These are phyloP conservation scores for Nestor notabilis DNA, from an alignment of 2,113 vertebrate species.

Conservation along the genomic window DNA sequence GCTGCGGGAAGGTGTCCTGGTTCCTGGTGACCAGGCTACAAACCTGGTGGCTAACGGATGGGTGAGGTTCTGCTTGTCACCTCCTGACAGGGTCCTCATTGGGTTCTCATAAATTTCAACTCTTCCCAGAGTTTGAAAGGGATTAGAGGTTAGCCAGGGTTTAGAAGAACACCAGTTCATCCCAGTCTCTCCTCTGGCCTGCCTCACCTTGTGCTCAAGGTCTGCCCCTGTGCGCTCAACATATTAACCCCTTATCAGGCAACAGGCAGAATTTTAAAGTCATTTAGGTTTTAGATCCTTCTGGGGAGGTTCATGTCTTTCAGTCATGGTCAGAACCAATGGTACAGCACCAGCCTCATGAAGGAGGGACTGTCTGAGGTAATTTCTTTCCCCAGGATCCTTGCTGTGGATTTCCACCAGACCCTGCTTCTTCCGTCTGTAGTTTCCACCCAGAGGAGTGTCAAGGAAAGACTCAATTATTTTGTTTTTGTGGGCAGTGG, in stretches of 20 bases:
- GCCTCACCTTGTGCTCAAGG: neutral
- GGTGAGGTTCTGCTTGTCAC: neutral
- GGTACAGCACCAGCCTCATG: neutral
- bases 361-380: neutral
- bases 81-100: neutral
- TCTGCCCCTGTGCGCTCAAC: rapidly evolving
- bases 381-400: neutral
- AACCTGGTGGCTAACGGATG: neutral
- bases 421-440: neutral
- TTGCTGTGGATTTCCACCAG: neutral
- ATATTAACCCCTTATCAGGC: neutral
- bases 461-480: neutral
- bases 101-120: neutral
- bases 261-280: neutral
- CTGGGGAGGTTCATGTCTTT: neutral
- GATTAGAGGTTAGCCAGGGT: neutral
- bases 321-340: neutral
- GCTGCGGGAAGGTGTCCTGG: neutral
- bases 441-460: neutral
- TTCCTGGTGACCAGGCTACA: neutral
- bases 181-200: neutral
- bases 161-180: neutral
- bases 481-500: neutral
- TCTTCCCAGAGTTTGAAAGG: neutral
- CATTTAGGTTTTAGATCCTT: neutral